Conservation (phyloP, 2,113 vertebrate genomes). For the Pipra filicauda region DNA sequence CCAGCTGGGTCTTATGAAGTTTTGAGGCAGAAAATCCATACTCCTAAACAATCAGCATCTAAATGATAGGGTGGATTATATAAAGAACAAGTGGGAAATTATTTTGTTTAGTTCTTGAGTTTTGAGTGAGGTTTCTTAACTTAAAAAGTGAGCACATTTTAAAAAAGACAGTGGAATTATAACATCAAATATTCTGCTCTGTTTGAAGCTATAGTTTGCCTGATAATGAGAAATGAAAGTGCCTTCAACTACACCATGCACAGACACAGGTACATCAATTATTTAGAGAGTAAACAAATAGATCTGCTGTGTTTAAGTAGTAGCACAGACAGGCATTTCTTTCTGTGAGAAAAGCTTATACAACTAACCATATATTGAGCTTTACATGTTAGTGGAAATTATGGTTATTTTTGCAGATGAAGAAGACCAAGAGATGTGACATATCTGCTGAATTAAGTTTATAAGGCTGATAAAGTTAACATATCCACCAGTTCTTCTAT, state of each 20-base stretch:
- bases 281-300: slow-evolving; percentile 1
- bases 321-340: background rate
- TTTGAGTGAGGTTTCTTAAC: background rate
- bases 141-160: background rate
- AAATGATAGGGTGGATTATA: background rate
- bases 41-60: background rate
- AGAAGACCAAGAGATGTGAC: background rate
- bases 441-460: background rate
- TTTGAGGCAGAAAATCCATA: background rate
- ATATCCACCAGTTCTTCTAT: background rate
- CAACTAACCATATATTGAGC: background rate
- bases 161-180: background rate
- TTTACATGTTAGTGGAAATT: background rate
- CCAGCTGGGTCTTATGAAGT: background rate
- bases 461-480: background rate
- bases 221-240: background rate
- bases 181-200: background rate
- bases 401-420: background rate
- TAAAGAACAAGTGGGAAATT: background rate
- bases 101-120: background rate
- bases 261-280: background rate
- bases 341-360: background rate
- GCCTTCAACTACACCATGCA: background rate
- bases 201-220: background rate
- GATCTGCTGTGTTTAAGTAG: background rate